Evolutionary conservation across 2,888 invertebrate genomes (phyloP), one percentile per base, ranked within the genome.

Genomic region (Drosophila neonasuta): DNA sequence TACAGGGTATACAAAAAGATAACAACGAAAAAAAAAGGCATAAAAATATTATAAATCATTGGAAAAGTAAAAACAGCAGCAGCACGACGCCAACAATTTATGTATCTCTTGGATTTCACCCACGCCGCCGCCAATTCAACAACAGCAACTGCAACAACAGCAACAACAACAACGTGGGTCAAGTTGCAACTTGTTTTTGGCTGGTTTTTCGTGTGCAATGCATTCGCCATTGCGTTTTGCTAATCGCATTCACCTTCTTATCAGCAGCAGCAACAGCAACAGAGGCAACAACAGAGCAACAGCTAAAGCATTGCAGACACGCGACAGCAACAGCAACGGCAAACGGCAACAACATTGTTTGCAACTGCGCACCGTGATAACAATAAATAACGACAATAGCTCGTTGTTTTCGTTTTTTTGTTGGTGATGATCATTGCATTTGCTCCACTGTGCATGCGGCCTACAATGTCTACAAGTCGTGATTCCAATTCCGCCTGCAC

Each of bases 51-150:
- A 82, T 74, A 80, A 75, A 79, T 79, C 79, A 80, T 71, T 79
- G 79, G 66, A 81, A 81, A 84, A 84, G 73, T 77, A 79, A 77
- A 84, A 84, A 79, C 81, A 63, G 79, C 81, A 77, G 81, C 75
- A 63, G 71, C 79, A 70, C 68, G 75, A 81, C 56, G 71, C 77
- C 79, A 67, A 72, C 77, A 80, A 79, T 79, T 63, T 75, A 73
- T 81, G 81, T 67, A 74, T 84, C 81, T 84, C 70, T 69, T 70
- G 71, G 65, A 86, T 85, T 83, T 83, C 83, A 83, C 86, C 86
- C 83, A 85, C 83, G 83, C 82, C 56, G 69, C 48, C 45, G 56
- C 56, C 69, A 59, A 70, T 71, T 59, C 58, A 48, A 60, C 75
- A 49, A 15, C 73, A 59, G 41, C 59, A 44, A 29, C 46, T 46